A percentile compares a stretch with the other conserved stretches of the same genome.
These are phyloP conservation scores for Microcebus jonahi DNA, from an alignment of 2,113 vertebrate species.

Conservation along the genomic window DNA sequence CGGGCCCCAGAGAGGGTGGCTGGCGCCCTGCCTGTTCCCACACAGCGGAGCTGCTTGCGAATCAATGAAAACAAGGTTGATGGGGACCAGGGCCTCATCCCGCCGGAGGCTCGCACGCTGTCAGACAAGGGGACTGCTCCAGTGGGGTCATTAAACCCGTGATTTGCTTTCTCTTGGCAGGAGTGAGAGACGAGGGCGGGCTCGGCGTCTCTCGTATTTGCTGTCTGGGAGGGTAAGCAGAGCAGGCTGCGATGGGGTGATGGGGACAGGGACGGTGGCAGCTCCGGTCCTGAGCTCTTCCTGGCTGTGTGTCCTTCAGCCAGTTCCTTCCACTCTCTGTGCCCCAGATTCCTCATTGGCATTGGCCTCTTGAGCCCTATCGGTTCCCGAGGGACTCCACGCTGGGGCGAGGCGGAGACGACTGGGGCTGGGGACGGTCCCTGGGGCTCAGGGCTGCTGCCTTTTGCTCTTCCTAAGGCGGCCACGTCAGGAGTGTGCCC, in stretches of 20 bases:
- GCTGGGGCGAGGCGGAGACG: not conserved
- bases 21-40: slow-evolving; percentile 66
- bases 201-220: slow-evolving; percentile 48
- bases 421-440: fast-evolving
- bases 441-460: fast-evolving
- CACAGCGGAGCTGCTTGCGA: slow-evolving; percentile 80
- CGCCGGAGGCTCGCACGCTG: slow-evolving; percentile 66
- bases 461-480: not conserved
- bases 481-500: fast-evolving
- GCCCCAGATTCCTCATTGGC: not conserved
- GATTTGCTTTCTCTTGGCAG: slow-evolving; percentile 72
- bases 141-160: slow-evolving; percentile 78
- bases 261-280: too few species aligned
- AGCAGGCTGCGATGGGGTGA: fast-evolving
- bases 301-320: not conserved
- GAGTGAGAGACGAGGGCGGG: slow-evolving; percentile 52
- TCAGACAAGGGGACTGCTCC: slow-evolving; percentile 70
- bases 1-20: slow-evolving; percentile 77
- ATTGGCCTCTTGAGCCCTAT: fast-evolving
- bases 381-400: fast-evolving
- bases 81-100: slow-evolving; percentile 75
- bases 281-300: too few species aligned
- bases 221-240: not conserved
- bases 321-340: not conserved
- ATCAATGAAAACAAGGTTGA: slow-evolving; percentile 84